A percentile compares a stretch with the other conserved stretches of the same genome.
These are phyloP conservation scores for Acronicta psi DNA, from an alignment of 2,888 invertebrate species.

Conservation along the genomic window DNA sequence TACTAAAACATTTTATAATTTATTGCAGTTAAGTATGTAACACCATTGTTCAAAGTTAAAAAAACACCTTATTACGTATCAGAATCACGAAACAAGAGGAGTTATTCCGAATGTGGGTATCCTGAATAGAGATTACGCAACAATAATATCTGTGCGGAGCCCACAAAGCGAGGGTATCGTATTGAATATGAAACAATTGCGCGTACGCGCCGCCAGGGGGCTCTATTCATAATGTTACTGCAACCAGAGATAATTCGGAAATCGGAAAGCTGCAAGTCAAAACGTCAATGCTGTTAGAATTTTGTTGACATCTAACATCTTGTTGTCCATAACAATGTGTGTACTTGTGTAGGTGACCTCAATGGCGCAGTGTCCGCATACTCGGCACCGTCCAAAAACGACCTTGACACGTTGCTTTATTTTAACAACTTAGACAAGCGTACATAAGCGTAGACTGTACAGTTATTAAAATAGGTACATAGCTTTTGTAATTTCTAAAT, in stretches of 20 bases:
- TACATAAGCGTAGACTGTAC: no score
- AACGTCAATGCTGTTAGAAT: conserved; percentile 3
- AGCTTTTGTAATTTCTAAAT: no score
- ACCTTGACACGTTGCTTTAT: neutral
- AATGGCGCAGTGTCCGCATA: no score
- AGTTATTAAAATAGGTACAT: no score
- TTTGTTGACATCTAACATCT: neutral
- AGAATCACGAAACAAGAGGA: conserved; percentile 4
- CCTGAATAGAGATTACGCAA: conserved; percentile 23
- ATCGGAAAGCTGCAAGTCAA: conserved; percentile 9
- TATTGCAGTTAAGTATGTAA: neutral
- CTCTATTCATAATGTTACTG: conserved; percentile 27
- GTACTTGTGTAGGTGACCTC: no score
- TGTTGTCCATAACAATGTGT: neutral
- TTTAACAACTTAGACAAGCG: no score
- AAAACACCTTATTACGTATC: neutral
- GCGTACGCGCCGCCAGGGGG: conserved; percentile 2
- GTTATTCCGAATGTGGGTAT: conserved; percentile 3
- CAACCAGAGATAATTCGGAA: conserved; percentile 31
- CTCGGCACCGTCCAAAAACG: no score
- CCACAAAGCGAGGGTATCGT: conserved; percentile 19
- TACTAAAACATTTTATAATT: neutral
- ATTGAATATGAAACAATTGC: conserved; percentile 42
- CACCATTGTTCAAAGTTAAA: neutral
- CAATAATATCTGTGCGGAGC: conserved; percentile 32